phyloP scores from a whole-genome alignment of 2,113 vertebrate species.

The Phyllopteryx taeniolatus region DNA sequence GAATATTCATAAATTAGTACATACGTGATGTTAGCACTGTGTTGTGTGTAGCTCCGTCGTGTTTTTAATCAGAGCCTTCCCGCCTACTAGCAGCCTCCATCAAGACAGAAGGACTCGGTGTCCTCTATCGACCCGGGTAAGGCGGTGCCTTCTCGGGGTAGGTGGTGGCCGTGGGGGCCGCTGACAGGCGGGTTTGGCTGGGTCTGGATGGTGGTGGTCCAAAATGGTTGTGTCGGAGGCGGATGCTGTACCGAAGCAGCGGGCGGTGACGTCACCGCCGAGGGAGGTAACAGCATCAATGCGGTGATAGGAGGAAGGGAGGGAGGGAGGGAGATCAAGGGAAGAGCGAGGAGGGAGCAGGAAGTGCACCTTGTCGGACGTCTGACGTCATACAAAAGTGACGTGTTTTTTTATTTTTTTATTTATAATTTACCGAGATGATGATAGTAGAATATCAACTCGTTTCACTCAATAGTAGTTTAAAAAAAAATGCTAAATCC shows the following conservation, averaged over 20 bases:
- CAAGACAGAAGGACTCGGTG: conserved; percentile 11
- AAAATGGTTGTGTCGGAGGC: conserved; percentile 74
- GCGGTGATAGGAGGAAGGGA: conserved; percentile 53
- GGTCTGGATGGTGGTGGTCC: conserved; percentile 36
- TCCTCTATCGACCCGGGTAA: neutral
- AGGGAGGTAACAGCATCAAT: conserved; percentile 71
- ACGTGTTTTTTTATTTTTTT: neutral
- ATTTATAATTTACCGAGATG: neutral
- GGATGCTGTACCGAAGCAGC: conserved; percentile 71
- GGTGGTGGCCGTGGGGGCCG: neutral
- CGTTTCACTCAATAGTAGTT: too few relatives aligned
- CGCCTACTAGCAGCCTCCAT: conserved; percentile 46
- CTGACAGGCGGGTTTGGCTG: neutral
- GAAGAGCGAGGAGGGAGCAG: neutral
- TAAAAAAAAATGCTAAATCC: too few relatives aligned
- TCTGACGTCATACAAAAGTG: neutral
- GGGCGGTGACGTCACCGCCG: conserved; percentile 74
- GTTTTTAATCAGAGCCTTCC: neutral
- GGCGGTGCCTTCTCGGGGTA: neutral
- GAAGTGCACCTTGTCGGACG: neutral
- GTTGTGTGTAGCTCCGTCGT: conserved; percentile 32
- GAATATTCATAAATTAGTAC: neutral
- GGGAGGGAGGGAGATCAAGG: neutral
- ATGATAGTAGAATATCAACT: neutral
- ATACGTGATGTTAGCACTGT: conserved; percentile 5